These are phyloP conservation scores for Polylopha cassiicola DNA, from an alignment of 2,888 invertebrate genomes.

Conservation along the genomic window DNA sequence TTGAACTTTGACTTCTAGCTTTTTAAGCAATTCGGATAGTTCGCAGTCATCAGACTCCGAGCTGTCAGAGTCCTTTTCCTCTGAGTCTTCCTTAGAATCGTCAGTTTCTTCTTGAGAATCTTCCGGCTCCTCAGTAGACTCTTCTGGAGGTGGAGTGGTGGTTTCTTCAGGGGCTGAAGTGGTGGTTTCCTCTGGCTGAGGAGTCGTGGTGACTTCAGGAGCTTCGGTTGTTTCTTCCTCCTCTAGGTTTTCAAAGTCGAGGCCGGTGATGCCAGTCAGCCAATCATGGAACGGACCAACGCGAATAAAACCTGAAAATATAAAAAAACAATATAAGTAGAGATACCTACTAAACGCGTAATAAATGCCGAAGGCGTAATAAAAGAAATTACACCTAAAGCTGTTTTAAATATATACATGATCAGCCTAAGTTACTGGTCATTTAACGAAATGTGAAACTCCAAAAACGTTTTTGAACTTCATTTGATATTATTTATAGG, in stretches of 20 bases:
- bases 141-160: constrained; percentile 27
- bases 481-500: too few species aligned
- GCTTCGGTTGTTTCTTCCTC: constrained; percentile 33
- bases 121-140: constrained; percentile 6
- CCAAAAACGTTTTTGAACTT: too few species aligned
- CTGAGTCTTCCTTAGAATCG: constrained; percentile 29
- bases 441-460: too few species aligned
- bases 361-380: too few species aligned
- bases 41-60: constrained; percentile 29
- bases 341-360: background rate
- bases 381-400: too few species aligned
- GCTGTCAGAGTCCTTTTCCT: constrained; percentile 38
- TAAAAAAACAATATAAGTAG: background rate
- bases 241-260: constrained; percentile 54
- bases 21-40: constrained; percentile 49
- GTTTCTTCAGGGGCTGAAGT: constrained; percentile 28
- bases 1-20: constrained; percentile 57
- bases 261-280: constrained; percentile 47
- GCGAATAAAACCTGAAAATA: constrained; percentile 52
- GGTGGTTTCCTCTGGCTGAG: constrained; percentile 25
- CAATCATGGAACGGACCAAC: constrained; percentile 60
- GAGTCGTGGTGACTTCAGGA: constrained; percentile 19
- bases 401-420: too few species aligned
- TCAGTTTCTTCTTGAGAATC: constrained; percentile 35
- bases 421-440: too few species aligned